Percentiles rank a stretch among this genome's conserved stretches.
Evolutionary conservation across 2,888 invertebrate genomes (phyloP).

Genomic region (Sabatieria punctata): DNA sequence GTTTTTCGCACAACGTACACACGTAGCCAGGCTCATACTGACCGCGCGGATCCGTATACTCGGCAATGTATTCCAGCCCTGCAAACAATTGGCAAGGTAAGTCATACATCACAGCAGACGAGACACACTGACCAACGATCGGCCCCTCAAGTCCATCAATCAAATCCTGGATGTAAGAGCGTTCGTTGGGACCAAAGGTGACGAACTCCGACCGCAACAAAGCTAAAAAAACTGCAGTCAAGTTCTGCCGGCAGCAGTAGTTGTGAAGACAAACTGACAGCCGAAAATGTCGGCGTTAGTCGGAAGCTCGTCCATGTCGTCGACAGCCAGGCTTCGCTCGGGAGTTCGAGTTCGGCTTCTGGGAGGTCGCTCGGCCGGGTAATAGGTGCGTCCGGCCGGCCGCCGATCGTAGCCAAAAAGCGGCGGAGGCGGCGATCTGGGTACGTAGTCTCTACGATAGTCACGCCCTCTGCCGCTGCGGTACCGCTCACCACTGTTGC

Average conservation of each 20-base stretch:
- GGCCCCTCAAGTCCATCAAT: constrained; percentile 1
- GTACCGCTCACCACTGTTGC: too few relatives aligned
- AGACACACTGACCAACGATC: neutral
- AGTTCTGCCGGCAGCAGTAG: too few relatives aligned
- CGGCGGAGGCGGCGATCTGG: neutral
- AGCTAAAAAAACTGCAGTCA: constrained; percentile 1
- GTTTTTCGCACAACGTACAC: constrained; percentile 9
- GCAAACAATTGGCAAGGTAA: neutral
- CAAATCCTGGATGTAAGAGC: neutral
- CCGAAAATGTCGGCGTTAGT: constrained; percentile 4
- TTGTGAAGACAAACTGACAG: neutral
- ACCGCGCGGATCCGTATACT: constrained; percentile 8
- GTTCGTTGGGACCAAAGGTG: neutral
- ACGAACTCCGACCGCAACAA: neutral
- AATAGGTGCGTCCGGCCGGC: neutral
- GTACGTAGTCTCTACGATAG: too few relatives aligned
- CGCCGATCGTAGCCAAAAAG: neutral
- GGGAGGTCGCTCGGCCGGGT: neutral
- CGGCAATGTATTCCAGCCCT: constrained; percentile 10
- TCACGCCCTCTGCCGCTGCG: too few relatives aligned
- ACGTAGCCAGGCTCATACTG: constrained; percentile 12
- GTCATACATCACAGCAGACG: neutral
- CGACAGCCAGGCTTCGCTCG: neutral
- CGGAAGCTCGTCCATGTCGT: constrained; percentile 7
- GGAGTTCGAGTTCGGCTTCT: neutral